Conservation (phyloP, 2,113 vertebrate species). For the Larimichthys crocea region DNA sequence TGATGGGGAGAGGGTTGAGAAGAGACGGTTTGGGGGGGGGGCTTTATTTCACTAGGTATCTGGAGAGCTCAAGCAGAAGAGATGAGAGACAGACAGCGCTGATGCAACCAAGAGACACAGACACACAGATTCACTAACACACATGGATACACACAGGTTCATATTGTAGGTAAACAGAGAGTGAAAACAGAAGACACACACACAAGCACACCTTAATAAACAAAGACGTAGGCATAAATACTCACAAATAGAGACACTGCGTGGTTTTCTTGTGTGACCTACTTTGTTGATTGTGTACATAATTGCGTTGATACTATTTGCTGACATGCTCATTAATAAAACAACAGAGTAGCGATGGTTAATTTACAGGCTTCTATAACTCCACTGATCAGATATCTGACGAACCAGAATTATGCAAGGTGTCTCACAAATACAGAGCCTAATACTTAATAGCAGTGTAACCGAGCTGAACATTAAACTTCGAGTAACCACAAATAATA, state of each 20-base stretch:
- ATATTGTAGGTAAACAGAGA: conserved; percentile 21
- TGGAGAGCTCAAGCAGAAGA: conserved; percentile 39
- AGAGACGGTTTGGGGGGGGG: background rate
- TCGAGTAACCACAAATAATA: background rate
- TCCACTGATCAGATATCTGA: conserved; percentile 3
- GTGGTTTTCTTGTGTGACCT: background rate
- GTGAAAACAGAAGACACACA: conserved; percentile 21
- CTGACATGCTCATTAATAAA: background rate
- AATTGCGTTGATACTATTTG: background rate
- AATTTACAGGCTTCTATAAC: background rate
- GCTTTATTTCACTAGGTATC: conserved; percentile 38
- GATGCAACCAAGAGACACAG: conserved; percentile 71
- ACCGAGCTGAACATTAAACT: background rate
- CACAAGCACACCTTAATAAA: background rate
- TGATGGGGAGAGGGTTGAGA: conserved; percentile 21
- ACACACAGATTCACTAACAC: conserved; percentile 24
- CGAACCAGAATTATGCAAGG: background rate
- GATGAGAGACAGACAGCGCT: conserved; percentile 47
- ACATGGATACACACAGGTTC: conserved; percentile 10
- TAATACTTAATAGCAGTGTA: background rate
- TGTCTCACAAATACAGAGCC: background rate
- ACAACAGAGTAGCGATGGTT: background rate
- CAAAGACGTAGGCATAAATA: background rate
- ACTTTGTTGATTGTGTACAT: background rate
- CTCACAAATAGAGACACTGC: background rate